Conservation (phyloP, 1,140 invertebrate species). For the Heliconius hermathena region DNA sequence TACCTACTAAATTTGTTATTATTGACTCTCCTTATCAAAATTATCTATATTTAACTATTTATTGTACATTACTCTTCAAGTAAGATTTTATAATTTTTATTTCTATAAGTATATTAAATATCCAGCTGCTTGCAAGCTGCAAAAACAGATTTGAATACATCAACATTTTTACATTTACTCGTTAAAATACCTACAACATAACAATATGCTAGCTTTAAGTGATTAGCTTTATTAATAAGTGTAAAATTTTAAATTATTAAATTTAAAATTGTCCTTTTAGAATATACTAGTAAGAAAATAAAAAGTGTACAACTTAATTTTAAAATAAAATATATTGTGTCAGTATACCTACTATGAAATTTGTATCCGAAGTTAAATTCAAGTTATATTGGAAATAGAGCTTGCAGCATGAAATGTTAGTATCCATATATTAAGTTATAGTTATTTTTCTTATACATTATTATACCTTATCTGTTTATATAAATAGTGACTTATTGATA, state of each 20-base stretch:
- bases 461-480: background rate
- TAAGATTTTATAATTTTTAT: background rate
- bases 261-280: background rate
- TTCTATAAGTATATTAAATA: background rate
- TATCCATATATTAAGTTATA: conserved; percentile 22
- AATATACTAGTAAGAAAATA: background rate
- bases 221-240: background rate
- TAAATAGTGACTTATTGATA: conserved; percentile 24
- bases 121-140: conserved; percentile 3
- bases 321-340: conserved; percentile 17
- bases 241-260: background rate
- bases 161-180: conserved; percentile 10
- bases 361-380: conserved; percentile 28
- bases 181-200: background rate
- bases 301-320: conserved; percentile 13
- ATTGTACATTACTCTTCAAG: background rate
- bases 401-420: conserved; percentile 34
- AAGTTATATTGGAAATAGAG: conserved; percentile 29
- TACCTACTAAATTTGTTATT: conserved; percentile 67
- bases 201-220: background rate
- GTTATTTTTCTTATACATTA: background rate
- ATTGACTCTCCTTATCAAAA: conserved; percentile 61
- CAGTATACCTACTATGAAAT: conserved; percentile 14
- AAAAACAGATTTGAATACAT: conserved; percentile 13
- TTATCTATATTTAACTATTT: conserved; percentile 24